Percentiles rank a stretch among this genome's conserved stretches.
These are phyloP conservation scores for Microctonus brassicae DNA, from an alignment of 2,888 invertebrate genomes.

Conservation along the genomic window DNA sequence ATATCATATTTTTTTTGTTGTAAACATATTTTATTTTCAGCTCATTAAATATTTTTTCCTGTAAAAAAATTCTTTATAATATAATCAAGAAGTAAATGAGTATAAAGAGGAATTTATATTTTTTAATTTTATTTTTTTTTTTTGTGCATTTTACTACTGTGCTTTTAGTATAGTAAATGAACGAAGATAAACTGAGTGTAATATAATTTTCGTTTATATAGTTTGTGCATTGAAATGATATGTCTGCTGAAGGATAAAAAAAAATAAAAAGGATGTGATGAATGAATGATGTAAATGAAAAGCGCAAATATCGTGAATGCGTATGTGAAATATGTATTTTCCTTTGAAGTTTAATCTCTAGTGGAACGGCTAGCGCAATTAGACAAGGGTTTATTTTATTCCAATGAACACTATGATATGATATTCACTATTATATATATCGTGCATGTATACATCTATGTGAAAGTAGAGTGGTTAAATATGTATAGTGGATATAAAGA, in stretches of 20 bases:
- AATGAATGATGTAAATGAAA: neutral
- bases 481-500: neutral
- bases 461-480: neutral
- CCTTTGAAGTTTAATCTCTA: slow-evolving; percentile 66
- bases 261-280: neutral
- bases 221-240: slow-evolving; percentile 11
- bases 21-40: neutral
- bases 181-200: too few species aligned
- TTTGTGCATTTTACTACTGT: too few species aligned
- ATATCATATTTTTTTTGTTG: neutral
- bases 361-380: slow-evolving; percentile 62
- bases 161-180: too few species aligned
- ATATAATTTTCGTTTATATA: slow-evolving; percentile 4
- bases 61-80: neutral
- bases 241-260: neutral
- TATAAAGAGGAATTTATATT: neutral
- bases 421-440: too few species aligned
- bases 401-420: slow-evolving; percentile 32
- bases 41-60: neutral
- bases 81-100: neutral
- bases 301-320: neutral
- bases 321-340: slow-evolving; percentile 24
- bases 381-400: slow-evolving; percentile 59
- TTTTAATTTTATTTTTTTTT: neutral
- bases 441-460: neutral